Evolutionary conservation across 1,140 invertebrate genomes (phyloP).

Genomic region (Drosophila arizonae): DNA sequence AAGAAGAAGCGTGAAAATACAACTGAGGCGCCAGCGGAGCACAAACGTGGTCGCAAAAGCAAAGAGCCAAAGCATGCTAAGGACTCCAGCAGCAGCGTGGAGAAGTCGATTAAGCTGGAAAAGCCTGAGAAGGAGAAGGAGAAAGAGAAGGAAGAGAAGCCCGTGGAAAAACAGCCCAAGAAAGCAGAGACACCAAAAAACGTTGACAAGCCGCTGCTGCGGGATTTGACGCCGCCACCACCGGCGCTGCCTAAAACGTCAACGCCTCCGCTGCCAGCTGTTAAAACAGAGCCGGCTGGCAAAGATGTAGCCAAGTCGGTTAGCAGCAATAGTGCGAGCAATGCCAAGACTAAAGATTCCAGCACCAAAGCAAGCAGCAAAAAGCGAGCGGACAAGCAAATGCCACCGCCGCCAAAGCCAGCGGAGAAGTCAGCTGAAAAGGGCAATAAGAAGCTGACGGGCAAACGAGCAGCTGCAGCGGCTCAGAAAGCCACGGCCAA

Average conservation of each 20-base stretch:
- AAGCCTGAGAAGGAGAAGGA: slow-evolving; percentile 33
- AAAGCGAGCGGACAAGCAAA: slow-evolving; percentile 64
- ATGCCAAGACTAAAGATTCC: neutral
- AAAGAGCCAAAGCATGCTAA: slow-evolving; percentile 59
- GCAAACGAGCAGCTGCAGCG: slow-evolving; percentile 56
- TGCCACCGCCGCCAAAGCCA: slow-evolving; percentile 68
- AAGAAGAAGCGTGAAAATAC: slow-evolving; percentile 60
- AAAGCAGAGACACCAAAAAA: slow-evolving; percentile 49
- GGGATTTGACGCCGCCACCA: slow-evolving; percentile 28
- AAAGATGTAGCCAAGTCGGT: slow-evolving; percentile 25
- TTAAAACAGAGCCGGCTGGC: slow-evolving; percentile 24
- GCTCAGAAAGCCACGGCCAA: slow-evolving; percentile 64
- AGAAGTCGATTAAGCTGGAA: slow-evolving; percentile 49
- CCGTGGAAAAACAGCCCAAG: slow-evolving; percentile 33
- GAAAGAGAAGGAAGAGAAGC: slow-evolving; percentile 28
- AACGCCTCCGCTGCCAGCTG: neutral
- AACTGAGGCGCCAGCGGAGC: slow-evolving; percentile 35
- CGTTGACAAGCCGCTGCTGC: slow-evolving; percentile 22
- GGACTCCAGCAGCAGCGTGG: slow-evolving; percentile 41
- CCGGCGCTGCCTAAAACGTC: neutral
- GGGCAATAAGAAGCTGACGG: slow-evolving; percentile 57
- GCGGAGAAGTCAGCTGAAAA: slow-evolving; percentile 57
- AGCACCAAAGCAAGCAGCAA: slow-evolving; percentile 43
- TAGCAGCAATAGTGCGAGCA: neutral
- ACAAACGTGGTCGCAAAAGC: slow-evolving; percentile 58